A percentile compares a stretch with the other conserved stretches of the same genome.
Evolutionary conservation across 2,888 invertebrate species (phyloP).

Genomic region (Hybos culiciformis): DNA sequence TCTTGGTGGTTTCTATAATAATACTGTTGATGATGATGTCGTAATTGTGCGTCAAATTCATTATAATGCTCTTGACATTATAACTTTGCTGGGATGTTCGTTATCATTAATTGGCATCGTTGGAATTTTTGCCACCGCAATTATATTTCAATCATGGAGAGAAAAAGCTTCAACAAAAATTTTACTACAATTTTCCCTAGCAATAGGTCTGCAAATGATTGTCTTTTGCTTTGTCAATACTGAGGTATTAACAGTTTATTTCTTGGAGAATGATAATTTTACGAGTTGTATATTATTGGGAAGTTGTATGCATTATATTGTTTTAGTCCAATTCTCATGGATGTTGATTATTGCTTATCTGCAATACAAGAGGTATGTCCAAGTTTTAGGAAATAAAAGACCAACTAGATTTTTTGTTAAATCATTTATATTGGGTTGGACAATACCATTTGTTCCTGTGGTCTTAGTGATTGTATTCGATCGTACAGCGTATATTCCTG

Average conservation of each 20-base stretch:
- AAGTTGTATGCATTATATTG: constrained; percentile 49
- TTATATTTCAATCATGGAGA: constrained; percentile 45
- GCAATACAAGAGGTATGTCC: constrained; percentile 54
- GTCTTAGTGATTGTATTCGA: constrained; percentile 36
- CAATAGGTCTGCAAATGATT: constrained; percentile 46
- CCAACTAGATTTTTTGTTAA: constrained; percentile 49
- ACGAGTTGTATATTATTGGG: constrained; percentile 44
- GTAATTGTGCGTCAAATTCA: constrained; percentile 31
- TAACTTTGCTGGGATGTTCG: constrained; percentile 44
- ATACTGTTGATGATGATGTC: constrained; percentile 21
- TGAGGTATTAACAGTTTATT: constrained; percentile 22
- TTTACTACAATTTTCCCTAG: constrained; percentile 47
- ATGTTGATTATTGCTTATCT: constrained; percentile 55
- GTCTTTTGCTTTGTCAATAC: constrained; percentile 29
- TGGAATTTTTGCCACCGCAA: constrained; percentile 45
- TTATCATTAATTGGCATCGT: constrained; percentile 43
- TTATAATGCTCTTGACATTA: constrained; percentile 39
- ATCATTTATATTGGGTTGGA: constrained; percentile 49
- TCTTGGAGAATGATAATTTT: constrained; percentile 24
- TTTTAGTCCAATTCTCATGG: constrained; percentile 55
- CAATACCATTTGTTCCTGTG: constrained; percentile 43
- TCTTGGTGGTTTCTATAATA: constrained; percentile 25
- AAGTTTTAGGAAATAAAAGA: constrained; percentile 43
- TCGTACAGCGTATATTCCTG: constrained; percentile 37
- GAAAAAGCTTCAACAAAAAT: constrained; percentile 50